Percentiles rank a stretch among this genome's conserved stretches.
Evolutionary conservation across 2,113 vertebrate genomes (phyloP).

Genomic region (Cyphomyrus plagiostoma): DNA sequence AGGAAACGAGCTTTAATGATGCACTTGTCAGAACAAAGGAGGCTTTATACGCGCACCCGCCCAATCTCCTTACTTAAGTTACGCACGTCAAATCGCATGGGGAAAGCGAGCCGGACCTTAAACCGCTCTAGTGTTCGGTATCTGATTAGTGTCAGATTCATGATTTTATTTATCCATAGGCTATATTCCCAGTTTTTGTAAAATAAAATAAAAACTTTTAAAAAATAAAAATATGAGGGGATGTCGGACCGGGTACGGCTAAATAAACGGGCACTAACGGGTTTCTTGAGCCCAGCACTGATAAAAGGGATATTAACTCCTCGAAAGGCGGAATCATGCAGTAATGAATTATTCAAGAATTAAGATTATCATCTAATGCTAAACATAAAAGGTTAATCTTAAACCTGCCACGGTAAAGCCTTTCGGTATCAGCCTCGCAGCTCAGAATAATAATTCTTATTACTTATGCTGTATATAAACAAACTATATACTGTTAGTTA

Average conservation of each 20-base stretch:
- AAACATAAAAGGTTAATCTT: neutral
- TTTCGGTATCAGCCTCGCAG: neutral
- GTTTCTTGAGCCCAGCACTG: neutral
- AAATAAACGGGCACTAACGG: neutral
- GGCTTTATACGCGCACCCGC: neutral
- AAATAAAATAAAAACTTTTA: neutral
- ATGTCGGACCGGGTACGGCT: neutral
- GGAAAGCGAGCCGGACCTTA: neutral
- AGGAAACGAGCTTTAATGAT: constrained; percentile 4
- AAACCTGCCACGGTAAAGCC: neutral
- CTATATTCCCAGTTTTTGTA: neutral
- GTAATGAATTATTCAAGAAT: constrained; percentile 13
- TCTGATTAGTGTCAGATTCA: neutral
- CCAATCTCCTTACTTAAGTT: constrained; percentile 1
- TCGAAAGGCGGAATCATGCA: neutral
- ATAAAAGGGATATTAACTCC: neutral
- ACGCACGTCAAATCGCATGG: constrained; percentile 2
- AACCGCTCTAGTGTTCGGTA: neutral
- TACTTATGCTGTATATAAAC: neutral
- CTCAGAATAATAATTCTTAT: neutral
- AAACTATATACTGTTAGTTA: neutral
- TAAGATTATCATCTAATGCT: constrained; percentile 1
- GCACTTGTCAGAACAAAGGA: constrained; percentile 25
- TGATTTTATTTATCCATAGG: constrained; percentile 2
- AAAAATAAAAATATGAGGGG: neutral